These are phyloP conservation scores for Ammodytes marinus DNA, from an alignment of 2,113 vertebrate species.

Conservation along the genomic window DNA sequence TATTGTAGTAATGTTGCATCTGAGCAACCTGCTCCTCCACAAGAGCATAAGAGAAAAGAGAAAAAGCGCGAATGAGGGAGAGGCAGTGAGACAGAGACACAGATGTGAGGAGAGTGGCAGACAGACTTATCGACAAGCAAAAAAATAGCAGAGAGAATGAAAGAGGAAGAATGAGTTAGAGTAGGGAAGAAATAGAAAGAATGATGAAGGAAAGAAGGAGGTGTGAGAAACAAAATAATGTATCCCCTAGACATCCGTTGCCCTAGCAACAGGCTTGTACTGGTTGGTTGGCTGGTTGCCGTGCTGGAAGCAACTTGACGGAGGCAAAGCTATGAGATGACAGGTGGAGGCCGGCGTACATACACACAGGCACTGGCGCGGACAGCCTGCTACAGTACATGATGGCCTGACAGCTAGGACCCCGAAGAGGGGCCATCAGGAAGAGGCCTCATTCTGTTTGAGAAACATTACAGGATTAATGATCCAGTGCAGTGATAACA, in stretches of 20 bases:
- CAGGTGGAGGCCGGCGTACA: constrained; percentile 61
- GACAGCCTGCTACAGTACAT: constrained; percentile 34
- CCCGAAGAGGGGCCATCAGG: constrained; percentile 27
- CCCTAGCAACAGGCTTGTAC: constrained; percentile 86
- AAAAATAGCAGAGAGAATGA: constrained; percentile 27
- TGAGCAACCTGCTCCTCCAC: background rate
- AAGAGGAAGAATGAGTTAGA: constrained; percentile 35
- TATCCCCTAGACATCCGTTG: constrained; percentile 83
- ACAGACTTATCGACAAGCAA: background rate
- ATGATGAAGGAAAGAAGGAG: constrained; percentile 63
- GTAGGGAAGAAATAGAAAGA: constrained; percentile 40
- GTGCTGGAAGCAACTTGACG: constrained; percentile 75
- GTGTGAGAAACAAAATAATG: constrained; percentile 81
- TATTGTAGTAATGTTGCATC: background rate
- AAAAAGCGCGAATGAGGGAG: background rate
- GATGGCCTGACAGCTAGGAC: constrained; percentile 47
- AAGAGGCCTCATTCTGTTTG: constrained; percentile 13
- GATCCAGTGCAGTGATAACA: background rate
- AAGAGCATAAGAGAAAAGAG: background rate
- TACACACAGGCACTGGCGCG: constrained; percentile 43
- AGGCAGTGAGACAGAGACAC: constrained; percentile 3
- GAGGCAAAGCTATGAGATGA: constrained; percentile 71
- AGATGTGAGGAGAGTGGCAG: constrained; percentile 16
- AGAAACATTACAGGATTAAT: background rate
- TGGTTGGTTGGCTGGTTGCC: constrained; percentile 80